Conservation (phyloP, 2,113 vertebrate genomes). For the Anolis sagrei region DNA sequence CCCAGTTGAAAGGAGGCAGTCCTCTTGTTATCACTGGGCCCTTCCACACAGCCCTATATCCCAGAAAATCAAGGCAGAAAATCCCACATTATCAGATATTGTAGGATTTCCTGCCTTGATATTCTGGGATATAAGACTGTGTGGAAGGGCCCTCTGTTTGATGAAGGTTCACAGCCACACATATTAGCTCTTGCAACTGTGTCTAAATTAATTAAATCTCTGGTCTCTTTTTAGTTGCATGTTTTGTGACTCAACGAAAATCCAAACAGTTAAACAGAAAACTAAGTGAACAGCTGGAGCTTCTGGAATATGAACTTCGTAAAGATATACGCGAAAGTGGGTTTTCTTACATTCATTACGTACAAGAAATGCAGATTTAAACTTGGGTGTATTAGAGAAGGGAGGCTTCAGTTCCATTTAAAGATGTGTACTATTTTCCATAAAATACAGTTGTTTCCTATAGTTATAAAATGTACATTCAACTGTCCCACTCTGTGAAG, state of each 20-base stretch:
- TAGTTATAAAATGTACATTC: slow-evolving; percentile 10
- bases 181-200: slow-evolving; percentile 5
- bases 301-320: slow-evolving; percentile 88
- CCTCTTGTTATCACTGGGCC: no score
- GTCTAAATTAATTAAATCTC: background rate
- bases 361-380: slow-evolving; percentile 7
- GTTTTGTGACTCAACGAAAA: slow-evolving; percentile 81
- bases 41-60: no score
- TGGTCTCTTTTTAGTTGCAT: slow-evolving; percentile 69
- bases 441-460: background rate
- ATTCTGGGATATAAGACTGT: no score
- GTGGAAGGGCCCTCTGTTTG: no score
- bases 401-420: background rate
- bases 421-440: slow-evolving; percentile 29
- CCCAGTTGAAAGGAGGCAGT: background rate
- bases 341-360: slow-evolving; percentile 43
- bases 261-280: slow-evolving; percentile 82
- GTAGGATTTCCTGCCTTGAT: no score
- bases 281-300: slow-evolving; percentile 86
- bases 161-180: no score
- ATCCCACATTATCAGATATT: no score
- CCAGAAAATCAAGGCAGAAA: no score
- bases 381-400: background rate
- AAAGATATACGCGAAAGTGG: slow-evolving; percentile 94
- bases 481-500: no score